These are phyloP conservation scores for Macrobrachium nipponense DNA, from an alignment of 1,140 invertebrate genomes.

Conservation along the genomic window DNA sequence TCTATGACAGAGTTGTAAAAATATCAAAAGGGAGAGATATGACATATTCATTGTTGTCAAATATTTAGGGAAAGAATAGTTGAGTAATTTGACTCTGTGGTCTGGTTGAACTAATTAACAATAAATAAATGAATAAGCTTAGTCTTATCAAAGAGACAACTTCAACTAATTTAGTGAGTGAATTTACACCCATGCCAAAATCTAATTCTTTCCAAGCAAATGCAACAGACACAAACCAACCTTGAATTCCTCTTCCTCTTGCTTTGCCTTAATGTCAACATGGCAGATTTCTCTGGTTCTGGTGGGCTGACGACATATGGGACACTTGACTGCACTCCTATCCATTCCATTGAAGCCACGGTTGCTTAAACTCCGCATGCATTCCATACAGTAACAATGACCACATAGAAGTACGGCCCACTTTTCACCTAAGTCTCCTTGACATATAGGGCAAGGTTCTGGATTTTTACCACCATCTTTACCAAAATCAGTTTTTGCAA, in stretches of 20 bases:
- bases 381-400: conserved; percentile 77
- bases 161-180: too few relatives aligned
- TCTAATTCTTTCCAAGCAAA: too few relatives aligned
- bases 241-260: conserved; percentile 65
- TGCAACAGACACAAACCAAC: conserved; percentile 49
- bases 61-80: too few relatives aligned
- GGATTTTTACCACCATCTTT: conserved; percentile 71
- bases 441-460: conserved; percentile 81
- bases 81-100: too few relatives aligned
- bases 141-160: too few relatives aligned
- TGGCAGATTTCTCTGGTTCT: conserved; percentile 73
- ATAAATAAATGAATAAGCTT: too few relatives aligned
- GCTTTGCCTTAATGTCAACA: conserved; percentile 71
- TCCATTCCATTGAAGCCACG: conserved; percentile 66
- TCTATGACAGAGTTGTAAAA: too few relatives aligned
- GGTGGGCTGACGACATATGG: conserved; percentile 77
- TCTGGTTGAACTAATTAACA: too few relatives aligned
- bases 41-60: too few relatives aligned
- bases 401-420: conserved; percentile 80
- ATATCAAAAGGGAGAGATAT: too few relatives aligned
- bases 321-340: conserved; percentile 71
- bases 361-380: conserved; percentile 70
- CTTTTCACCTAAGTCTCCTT: conserved; percentile 72
- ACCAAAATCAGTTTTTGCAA: conserved; percentile 69
- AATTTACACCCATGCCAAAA: too few relatives aligned